These are phyloP conservation scores for Cephus spinipes DNA, from an alignment of 2,888 invertebrate species.

Conservation along the genomic window DNA sequence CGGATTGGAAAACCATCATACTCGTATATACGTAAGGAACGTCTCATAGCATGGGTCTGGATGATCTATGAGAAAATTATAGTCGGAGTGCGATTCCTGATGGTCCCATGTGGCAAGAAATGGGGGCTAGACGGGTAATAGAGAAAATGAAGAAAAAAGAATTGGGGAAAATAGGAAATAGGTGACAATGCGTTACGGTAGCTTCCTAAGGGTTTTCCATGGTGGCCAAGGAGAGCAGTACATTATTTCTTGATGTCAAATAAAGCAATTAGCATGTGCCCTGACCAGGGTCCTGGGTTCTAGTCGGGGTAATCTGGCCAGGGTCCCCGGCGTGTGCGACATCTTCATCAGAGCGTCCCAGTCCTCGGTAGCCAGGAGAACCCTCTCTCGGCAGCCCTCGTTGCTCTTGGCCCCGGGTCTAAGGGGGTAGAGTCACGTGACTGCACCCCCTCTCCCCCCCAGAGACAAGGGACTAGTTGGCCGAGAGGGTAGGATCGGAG, in stretches of 20 bases:
- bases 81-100: not conserved
- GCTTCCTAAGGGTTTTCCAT: not conserved
- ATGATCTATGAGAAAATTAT: not conserved
- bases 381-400: not conserved
- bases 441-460: conserved; percentile 32
- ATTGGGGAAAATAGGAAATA: not conserved
- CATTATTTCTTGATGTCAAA: conserved; percentile 67
- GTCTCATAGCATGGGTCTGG: not conserved
- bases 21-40: not conserved
- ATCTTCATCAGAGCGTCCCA: conserved; percentile 64
- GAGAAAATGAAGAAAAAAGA: not conserved
- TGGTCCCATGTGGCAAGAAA: not conserved
- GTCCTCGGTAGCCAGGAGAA: conserved; percentile 11
- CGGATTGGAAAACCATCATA: not conserved
- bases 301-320: conserved; percentile 61
- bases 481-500: conserved; percentile 22
- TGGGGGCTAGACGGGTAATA: not conserved
- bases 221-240: conserved; percentile 37
- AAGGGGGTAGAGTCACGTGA: conserved; percentile 45
- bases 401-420: conserved; percentile 10
- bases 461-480: conserved; percentile 42
- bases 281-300: conserved; percentile 59
- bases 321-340: conserved; percentile 65
- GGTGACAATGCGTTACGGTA: not conserved
- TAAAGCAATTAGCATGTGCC: conserved; percentile 67